phyloP scores from a whole-genome alignment of 2,113 vertebrate species.

The Nyctibius bracteatus region DNA sequence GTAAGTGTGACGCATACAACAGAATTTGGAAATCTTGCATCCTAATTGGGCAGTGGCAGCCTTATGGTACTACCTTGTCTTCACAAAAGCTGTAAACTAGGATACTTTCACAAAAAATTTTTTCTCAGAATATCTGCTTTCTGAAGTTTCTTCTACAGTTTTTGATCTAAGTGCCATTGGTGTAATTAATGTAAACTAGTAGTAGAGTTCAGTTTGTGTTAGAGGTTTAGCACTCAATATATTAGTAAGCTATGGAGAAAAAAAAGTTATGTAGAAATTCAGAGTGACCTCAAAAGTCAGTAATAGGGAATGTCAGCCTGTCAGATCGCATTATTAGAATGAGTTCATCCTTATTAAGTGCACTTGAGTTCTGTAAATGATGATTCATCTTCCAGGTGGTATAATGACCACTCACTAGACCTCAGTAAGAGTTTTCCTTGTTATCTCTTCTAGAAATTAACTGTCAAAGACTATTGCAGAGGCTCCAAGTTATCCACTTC shows the following conservation, averaged over 20 bases:
- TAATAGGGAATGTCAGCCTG: neutral
- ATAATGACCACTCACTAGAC: neutral
- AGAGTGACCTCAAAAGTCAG: constrained; percentile 2
- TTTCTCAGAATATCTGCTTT: neutral
- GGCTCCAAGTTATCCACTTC: neutral
- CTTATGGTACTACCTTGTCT: neutral
- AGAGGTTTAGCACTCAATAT: neutral
- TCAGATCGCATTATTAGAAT: constrained; percentile 8
- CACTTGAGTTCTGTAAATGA: neutral
- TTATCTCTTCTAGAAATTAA: neutral
- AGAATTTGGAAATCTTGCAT: neutral
- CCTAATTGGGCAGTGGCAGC: neutral
- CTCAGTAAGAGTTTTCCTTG: neutral
- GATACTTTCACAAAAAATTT: fast-evolving
- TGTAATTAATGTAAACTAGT: neutral
- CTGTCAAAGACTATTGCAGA: neutral
- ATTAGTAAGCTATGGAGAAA: neutral
- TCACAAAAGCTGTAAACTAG: neutral
- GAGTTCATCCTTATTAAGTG: neutral
- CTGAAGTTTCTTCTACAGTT: neutral
- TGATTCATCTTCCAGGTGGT: neutral
- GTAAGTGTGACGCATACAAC: neutral
- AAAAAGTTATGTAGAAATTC: neutral
- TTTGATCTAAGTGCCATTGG: neutral
- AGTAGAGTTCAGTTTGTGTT: neutral